Conservation (phyloP, 2,113 vertebrate genomes). For the Talpa occidentalis region DNA sequence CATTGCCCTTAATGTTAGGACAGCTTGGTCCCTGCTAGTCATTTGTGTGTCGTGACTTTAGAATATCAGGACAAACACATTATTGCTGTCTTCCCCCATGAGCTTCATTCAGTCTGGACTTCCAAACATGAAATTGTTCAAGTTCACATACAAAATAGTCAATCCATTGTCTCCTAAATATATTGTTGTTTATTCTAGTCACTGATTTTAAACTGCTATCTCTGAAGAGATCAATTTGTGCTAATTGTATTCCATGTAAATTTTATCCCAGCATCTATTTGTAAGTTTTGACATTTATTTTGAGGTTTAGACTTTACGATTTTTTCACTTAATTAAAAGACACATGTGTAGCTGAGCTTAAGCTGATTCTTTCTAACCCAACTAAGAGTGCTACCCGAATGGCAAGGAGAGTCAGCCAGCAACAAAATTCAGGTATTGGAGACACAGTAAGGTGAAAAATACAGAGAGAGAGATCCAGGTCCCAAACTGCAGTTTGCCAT, state of each 20-base stretch:
- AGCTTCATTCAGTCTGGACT: background rate
- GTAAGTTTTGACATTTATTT: background rate
- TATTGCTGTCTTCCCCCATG: background rate
- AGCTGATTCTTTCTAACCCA: background rate
- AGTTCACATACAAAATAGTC: background rate
- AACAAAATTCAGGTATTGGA: background rate
- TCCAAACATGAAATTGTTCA: background rate
- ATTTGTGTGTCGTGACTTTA: background rate
- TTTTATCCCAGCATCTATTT: background rate
- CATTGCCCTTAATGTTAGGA: background rate
- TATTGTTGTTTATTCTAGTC: background rate
- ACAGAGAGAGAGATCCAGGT: background rate
- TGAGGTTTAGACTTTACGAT: background rate
- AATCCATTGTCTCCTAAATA: background rate
- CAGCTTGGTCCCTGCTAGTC: background rate
- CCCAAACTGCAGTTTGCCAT: too few species aligned
- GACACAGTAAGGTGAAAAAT: background rate
- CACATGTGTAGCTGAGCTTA: background rate
- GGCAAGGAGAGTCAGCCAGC: background rate
- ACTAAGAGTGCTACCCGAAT: background rate
- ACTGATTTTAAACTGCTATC: background rate
- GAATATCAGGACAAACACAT: background rate
- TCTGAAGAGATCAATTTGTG: background rate
- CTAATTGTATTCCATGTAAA: background rate
- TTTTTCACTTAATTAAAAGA: background rate